A percentile compares a stretch with the other conserved stretches of the same genome.
These are phyloP conservation scores for Athene cunicularia DNA, from an alignment of 2,113 vertebrate species.

Conservation along the genomic window DNA sequence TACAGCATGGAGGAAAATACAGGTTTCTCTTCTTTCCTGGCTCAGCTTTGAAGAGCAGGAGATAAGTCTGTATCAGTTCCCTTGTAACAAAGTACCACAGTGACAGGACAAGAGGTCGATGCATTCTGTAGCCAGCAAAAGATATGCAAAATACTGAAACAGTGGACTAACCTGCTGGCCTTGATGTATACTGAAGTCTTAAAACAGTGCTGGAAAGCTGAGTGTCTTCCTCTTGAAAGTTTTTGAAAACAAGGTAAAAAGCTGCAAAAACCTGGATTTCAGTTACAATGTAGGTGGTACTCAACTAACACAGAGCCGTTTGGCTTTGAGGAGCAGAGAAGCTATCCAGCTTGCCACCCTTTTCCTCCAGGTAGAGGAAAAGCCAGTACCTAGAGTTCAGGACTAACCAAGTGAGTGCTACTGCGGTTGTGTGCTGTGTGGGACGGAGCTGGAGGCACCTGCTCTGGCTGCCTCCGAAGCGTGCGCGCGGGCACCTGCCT, in stretches of 20 bases:
- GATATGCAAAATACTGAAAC: background rate
- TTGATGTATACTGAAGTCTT: background rate
- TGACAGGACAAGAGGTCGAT: background rate
- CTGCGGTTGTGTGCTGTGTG: background rate
- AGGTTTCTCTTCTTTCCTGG: background rate
- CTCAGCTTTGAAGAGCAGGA: background rate
- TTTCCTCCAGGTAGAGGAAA: background rate
- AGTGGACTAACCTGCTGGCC: background rate
- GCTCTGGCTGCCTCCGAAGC: background rate
- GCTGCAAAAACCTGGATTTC: background rate
- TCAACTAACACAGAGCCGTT: background rate
- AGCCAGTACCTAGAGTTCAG: background rate
- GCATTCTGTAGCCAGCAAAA: background rate
- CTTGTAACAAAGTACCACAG: background rate
- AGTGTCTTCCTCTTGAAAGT: background rate
- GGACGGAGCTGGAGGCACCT: background rate
- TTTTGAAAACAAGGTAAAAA: background rate
- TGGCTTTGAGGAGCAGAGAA: background rate
- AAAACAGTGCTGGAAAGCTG: background rate
- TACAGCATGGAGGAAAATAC: background rate
- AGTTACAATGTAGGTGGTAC: background rate
- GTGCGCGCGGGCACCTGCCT: background rate
- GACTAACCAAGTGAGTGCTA: background rate
- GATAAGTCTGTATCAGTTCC: background rate
- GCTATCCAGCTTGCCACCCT: background rate